Evolutionary conservation across 2,113 vertebrate species (phyloP).

Genomic region (Clarias batrachus): DNA sequence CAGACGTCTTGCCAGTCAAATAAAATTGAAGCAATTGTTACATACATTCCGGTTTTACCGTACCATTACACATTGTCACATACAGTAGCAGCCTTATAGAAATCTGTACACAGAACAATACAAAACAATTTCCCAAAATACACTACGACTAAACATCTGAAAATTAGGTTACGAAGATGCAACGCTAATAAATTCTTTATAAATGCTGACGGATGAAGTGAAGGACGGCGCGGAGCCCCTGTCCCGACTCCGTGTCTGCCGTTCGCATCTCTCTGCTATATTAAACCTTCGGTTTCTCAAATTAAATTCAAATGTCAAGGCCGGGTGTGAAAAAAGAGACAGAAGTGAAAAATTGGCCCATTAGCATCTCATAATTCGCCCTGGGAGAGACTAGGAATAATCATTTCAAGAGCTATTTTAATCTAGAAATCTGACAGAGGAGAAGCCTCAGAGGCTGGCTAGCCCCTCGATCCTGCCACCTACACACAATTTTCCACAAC

Average conservation of each 20-base stretch:
- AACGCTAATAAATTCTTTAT: not conserved
- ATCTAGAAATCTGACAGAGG: conserved; percentile 55
- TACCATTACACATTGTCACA: not conserved
- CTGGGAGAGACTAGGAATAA: conserved; percentile 54
- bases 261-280: conserved; percentile 46
- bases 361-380: conserved; percentile 59
- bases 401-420: conserved; percentile 67
- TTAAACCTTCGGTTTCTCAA: conserved; percentile 59
- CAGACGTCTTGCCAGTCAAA: no score
- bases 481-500: not conserved
- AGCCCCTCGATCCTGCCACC: not conserved
- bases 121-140: not conserved
- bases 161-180: not conserved
- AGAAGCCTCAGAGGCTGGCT: conserved; percentile 32
- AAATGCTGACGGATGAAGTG: not conserved
- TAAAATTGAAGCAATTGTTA: not conserved
- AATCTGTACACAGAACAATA: not conserved
- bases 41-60: not conserved
- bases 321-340: conserved; percentile 52
- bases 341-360: conserved; percentile 62
- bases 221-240: not conserved
- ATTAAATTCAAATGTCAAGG: conserved; percentile 63
- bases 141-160: not conserved
- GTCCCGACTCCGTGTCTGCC: conserved; percentile 17
- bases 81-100: not conserved